A percentile compares a stretch with the other conserved stretches of the same genome.
Conservation (phyloP, 2,888 invertebrate genomes). For the Ctenicera cuprea region DNA sequence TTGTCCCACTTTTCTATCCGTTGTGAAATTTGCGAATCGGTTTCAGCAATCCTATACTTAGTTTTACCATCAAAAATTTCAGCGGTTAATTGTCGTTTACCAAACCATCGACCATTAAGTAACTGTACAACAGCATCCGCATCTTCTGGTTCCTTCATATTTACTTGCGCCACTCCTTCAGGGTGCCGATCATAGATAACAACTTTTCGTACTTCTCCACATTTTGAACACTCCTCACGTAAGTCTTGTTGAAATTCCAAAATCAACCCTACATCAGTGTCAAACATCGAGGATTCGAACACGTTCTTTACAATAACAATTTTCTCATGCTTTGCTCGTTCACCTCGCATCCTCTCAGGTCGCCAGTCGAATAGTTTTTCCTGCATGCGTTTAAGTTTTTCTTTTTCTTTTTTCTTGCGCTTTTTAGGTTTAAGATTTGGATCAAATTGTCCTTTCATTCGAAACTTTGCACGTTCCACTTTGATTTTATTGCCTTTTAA, state of each 20-base stretch:
- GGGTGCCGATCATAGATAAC: slow-evolving; percentile 94
- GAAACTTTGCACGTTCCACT: slow-evolving; percentile 95
- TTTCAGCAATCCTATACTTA: slow-evolving; percentile 90
- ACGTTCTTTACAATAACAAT: slow-evolving; percentile 95
- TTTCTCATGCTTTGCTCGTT: slow-evolving; percentile 91
- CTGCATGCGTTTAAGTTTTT: slow-evolving; percentile 93
- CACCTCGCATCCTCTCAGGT: slow-evolving; percentile 92
- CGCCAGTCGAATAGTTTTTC: slow-evolving; percentile 98
- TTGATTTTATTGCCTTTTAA: slow-evolving; percentile 86
- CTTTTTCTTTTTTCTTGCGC: slow-evolving; percentile 91
- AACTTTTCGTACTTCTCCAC: slow-evolving; percentile 94
- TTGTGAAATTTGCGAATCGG: slow-evolving; percentile 88
- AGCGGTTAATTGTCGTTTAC: slow-evolving; percentile 88
- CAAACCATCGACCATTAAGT: slow-evolving; percentile 94
- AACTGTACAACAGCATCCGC: slow-evolving; percentile 93
- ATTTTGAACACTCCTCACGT: slow-evolving; percentile 91
- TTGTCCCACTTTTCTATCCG: slow-evolving; percentile 92
- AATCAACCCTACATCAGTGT: slow-evolving; percentile 90
- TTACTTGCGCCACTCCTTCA: slow-evolving; percentile 95
- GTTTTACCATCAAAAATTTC: slow-evolving; percentile 97
- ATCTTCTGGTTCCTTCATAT: slow-evolving; percentile 91
- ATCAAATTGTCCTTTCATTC: slow-evolving; percentile 95
- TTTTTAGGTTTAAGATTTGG: slow-evolving; percentile 94
- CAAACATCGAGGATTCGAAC: slow-evolving; percentile 92
- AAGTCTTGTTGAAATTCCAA: slow-evolving; percentile 94